These are phyloP conservation scores for Parambassis ranga DNA, from an alignment of 2,797 vertebrate species.

Conservation along the genomic window DNA sequence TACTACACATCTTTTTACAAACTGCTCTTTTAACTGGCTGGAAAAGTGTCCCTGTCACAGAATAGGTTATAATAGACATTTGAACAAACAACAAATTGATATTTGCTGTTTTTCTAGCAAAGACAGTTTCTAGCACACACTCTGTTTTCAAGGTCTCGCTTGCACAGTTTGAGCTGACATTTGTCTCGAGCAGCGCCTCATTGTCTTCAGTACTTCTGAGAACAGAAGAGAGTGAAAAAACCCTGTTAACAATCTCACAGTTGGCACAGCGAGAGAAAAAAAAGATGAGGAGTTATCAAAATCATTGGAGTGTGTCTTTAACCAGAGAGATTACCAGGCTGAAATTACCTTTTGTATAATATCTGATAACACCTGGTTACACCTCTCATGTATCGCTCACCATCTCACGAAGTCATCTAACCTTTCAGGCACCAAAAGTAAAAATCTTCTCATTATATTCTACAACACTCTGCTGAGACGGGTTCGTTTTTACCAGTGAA, in stretches of 20 bases:
- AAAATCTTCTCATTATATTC: slow-evolving; percentile 5
- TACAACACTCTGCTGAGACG: neutral
- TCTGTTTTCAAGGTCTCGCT: neutral
- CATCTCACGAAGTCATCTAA: slow-evolving; percentile 19
- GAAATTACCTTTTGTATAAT: slow-evolving; percentile 51
- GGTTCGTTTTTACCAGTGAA: neutral
- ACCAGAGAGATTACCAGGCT: slow-evolving; percentile 38
- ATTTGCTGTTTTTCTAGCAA: neutral
- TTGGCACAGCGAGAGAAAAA: slow-evolving; percentile 16
- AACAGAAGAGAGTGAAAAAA: slow-evolving; percentile 41
- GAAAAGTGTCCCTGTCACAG: neutral
- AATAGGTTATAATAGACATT: neutral
- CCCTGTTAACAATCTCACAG: slow-evolving; percentile 38
- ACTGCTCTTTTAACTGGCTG: no score
- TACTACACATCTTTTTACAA: no score
- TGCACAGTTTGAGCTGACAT: slow-evolving; percentile 8
- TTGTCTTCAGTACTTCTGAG: slow-evolving; percentile 26
- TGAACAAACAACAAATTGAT: neutral
- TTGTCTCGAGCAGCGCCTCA: neutral
- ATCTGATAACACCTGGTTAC: slow-evolving; percentile 38
- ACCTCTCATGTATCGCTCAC: slow-evolving; percentile 17
- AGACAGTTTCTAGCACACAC: neutral
- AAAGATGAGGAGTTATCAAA: slow-evolving; percentile 51
- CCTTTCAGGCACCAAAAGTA: neutral
- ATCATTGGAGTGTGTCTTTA: slow-evolving; percentile 59